phyloP scores from a whole-genome alignment of 2,888 invertebrate genomes.

The Nemotelus pantherinus region DNA sequence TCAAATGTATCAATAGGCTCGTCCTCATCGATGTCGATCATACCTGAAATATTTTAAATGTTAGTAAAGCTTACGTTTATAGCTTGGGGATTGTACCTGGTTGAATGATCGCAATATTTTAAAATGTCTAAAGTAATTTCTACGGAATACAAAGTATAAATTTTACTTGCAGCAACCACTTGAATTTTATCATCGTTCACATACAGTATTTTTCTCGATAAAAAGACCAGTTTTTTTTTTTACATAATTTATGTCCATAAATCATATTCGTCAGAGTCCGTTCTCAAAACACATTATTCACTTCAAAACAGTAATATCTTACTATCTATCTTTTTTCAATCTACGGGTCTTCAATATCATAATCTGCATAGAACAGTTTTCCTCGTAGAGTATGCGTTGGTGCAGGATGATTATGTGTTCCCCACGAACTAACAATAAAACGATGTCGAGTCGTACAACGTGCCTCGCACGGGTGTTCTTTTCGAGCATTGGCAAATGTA shows the following conservation, averaged over 20 bases:
- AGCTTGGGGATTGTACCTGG: no score
- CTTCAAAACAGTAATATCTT: no score
- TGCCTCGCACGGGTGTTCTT: conserved; percentile 52
- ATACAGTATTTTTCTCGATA: no score
- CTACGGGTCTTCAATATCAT: conserved; percentile 54
- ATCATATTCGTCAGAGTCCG: no score
- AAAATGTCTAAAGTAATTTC: no score
- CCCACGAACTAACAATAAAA: conserved; percentile 52
- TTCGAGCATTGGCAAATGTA: conserved; percentile 52
- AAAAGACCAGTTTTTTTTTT: no score
- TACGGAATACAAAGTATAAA: no score
- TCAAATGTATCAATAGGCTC: conserved; percentile 26
- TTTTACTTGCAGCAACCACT: no score
- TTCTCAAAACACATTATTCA: no score
- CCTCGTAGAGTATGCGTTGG: conserved; percentile 50
- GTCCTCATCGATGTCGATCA: background rate
- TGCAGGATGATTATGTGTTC: conserved; percentile 54
- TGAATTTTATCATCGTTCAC: no score
- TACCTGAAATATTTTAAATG: conserved; percentile 15
- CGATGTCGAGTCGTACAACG: conserved; percentile 54
- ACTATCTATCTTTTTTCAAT: background rate
- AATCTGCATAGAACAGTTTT: conserved; percentile 51
- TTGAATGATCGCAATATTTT: no score
- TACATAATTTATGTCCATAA: no score
- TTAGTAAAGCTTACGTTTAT: background rate